These are phyloP conservation scores for Colossoma macropomum DNA, from an alignment of 2,113 vertebrate species.

Conservation along the genomic window DNA sequence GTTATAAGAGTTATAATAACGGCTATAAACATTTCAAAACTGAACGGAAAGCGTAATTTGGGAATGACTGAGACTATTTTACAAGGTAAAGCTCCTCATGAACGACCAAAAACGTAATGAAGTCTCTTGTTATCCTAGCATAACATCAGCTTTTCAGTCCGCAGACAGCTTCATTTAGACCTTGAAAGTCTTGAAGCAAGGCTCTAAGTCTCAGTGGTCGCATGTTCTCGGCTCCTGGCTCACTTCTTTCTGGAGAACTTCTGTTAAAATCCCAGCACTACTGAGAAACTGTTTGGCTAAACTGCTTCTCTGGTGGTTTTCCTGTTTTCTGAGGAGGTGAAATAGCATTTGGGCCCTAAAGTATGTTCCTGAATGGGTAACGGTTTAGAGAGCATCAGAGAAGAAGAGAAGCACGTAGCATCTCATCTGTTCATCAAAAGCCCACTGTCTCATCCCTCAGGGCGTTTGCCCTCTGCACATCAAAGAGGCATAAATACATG, in stretches of 20 bases:
- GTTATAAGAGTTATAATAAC: neutral
- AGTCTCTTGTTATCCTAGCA: too few species aligned
- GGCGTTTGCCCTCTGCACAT: neutral
- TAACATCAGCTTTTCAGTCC: too few species aligned
- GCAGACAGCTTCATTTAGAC: too few species aligned
- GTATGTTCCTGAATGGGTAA: neutral
- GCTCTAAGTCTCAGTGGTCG: too few species aligned
- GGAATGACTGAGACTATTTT: neutral
- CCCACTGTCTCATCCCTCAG: neutral
- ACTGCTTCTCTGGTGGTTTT: neutral
- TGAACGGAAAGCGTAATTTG: neutral
- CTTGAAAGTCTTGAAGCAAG: too few species aligned
- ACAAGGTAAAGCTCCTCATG: too few species aligned
- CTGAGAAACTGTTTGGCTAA: too few species aligned
- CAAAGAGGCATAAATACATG: neutral
- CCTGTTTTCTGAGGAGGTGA: neutral
- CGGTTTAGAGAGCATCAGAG: neutral
- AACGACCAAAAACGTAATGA: too few species aligned
- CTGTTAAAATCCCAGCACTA: neutral
- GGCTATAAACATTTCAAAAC: neutral
- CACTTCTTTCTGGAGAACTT: neutral
- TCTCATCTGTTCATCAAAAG: conserved; percentile 3
- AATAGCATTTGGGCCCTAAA: neutral
- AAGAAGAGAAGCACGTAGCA: neutral
- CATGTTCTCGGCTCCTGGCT: too few species aligned